Percentiles rank a stretch among this genome's conserved stretches.
These are phyloP conservation scores for Sphinx pinastri DNA, from an alignment of 2,888 invertebrate genomes.

Conservation along the genomic window DNA sequence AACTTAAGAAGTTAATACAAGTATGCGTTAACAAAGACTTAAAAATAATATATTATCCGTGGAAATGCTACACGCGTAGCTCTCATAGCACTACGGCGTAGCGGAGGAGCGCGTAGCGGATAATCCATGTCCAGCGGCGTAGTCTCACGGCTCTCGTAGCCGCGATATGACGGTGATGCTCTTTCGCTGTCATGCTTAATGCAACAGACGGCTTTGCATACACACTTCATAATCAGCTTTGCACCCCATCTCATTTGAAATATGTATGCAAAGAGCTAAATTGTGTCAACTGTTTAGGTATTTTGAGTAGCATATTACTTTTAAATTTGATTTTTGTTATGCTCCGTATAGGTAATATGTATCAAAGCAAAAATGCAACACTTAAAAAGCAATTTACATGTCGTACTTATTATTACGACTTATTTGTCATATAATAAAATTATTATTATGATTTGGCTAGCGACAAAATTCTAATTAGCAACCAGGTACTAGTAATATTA, in stretches of 20 bases:
- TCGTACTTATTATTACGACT: too few species aligned
- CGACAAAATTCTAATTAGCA: too few species aligned
- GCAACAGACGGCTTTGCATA: conserved; percentile 69
- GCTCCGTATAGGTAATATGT: neutral
- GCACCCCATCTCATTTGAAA: conserved; percentile 40
- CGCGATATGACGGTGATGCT: conserved; percentile 70
- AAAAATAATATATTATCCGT: neutral
- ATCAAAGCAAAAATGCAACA: too few species aligned
- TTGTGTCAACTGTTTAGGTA: conserved; percentile 7
- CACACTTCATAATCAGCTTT: conserved; percentile 60
- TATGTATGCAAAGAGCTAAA: conserved; percentile 16
- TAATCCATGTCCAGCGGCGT: conserved; percentile 76
- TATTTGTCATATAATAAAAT: too few species aligned
- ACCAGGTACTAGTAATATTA: too few species aligned
- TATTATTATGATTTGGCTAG: too few species aligned
- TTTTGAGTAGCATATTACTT: conserved; percentile 1
- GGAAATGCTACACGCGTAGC: conserved; percentile 66
- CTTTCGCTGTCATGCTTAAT: conserved; percentile 76
- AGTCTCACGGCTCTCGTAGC: conserved; percentile 72
- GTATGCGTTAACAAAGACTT: neutral
- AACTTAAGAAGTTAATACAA: neutral
- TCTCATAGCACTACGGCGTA: conserved; percentile 68
- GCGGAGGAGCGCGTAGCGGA: conserved; percentile 61
- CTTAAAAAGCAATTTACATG: too few species aligned
- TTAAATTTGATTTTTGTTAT: neutral